Base-by-base conservation (phyloP, 1,140 invertebrate species). In the Ruditapes philippinarum region DNA sequence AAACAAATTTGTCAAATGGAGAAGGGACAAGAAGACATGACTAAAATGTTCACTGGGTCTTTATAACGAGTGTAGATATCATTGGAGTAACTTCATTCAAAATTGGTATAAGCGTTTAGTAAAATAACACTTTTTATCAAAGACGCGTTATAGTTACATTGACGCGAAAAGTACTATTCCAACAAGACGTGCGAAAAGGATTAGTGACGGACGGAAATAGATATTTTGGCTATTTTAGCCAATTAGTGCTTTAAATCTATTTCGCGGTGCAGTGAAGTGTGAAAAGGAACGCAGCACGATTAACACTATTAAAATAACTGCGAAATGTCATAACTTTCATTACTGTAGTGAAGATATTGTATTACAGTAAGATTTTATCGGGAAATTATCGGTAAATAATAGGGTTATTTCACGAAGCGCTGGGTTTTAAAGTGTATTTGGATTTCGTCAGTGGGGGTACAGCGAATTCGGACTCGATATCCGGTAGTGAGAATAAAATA, bases 1-100 rank as follows among this genome's bases (percentile, higher is more conserved):
- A 84, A 84, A 84, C 65, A 84, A 73, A 84, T 84, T 84, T 84
- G 82, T 84, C 65, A 84, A 49, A 36, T n/a, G 45, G 31, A 11
- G 36, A 82, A 57, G 1, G 45, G 31, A 31, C 33, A 62, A 9
- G 28, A 25, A 62, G 33, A 36, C 38, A 70, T 12, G 65, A 70
- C 33, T 22, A 9, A 70, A 31, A 19, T 4, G 14, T 70, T 70
- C 65, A 70, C 33, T 38, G 65, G 36, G 65, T 36, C 65, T 14
- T 36, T 70, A 70, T 70, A 70, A 17, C 4, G 31, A 1, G 0
- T 22, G n/a, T 11, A 17, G 65, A 70, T 70, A 70, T 70, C 65
- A 70, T 70, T 70, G 12, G 38, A 70, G 33, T 36, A 14, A 38
- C 19, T 36, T 2, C 7, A 28, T 62, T 28, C 19, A 62, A 25